Evolutionary conservation across 1,140 invertebrate genomes (phyloP).

Genomic region (Ostrea denselamellosa): DNA sequence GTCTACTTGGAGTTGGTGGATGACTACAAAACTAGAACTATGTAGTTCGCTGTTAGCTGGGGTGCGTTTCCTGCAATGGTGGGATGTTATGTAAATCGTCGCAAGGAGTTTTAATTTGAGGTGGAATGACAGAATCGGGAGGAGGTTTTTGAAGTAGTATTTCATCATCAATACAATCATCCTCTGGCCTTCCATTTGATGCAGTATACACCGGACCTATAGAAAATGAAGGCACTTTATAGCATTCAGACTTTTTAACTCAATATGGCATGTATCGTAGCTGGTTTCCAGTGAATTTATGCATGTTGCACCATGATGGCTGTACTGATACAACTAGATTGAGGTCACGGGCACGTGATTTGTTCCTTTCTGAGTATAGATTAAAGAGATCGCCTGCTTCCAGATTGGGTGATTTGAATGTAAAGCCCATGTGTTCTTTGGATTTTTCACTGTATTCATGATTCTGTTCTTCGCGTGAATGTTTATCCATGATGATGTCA

Average conservation of each 20-base stretch:
- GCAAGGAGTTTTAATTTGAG: too few relatives aligned
- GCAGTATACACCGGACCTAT: too few relatives aligned
- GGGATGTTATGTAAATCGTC: too few relatives aligned
- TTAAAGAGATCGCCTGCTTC: constrained; percentile 59
- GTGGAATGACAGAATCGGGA: too few relatives aligned
- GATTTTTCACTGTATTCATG: constrained; percentile 51
- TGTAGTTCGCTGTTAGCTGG: too few relatives aligned
- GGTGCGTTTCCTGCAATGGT: too few relatives aligned
- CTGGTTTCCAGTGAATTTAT: background rate
- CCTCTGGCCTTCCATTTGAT: too few relatives aligned
- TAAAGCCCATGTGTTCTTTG: background rate
- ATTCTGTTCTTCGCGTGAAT: constrained; percentile 13
- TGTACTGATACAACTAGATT: constrained; percentile 54
- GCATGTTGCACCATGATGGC: constrained; percentile 50
- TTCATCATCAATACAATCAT: too few relatives aligned
- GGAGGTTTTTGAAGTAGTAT: too few relatives aligned
- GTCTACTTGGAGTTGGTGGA: too few relatives aligned
- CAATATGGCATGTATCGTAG: constrained; percentile 3
- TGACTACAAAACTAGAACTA: too few relatives aligned
- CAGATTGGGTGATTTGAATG: background rate
- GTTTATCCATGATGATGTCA: constrained; percentile 38
- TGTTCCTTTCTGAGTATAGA: constrained; percentile 51
- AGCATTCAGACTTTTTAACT: constrained; percentile 9
- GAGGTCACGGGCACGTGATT: constrained; percentile 46
- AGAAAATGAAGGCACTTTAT: background rate